Conservation (phyloP, 2,113 vertebrate species). For the Sinocyclocheilus maitianheensis region DNA sequence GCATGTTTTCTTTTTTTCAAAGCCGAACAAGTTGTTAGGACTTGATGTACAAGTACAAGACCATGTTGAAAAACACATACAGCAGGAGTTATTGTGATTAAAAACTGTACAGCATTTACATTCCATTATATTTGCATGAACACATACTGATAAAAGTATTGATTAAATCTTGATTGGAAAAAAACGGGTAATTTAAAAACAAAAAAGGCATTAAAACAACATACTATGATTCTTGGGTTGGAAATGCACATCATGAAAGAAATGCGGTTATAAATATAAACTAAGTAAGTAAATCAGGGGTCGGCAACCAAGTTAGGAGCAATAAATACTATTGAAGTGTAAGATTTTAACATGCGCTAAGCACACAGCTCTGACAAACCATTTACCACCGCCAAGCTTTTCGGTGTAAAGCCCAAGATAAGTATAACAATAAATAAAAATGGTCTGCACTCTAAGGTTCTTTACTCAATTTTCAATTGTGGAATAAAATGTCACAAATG, state of each 20-base stretch:
- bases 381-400: neutral
- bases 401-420: neutral
- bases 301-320: neutral
- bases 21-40: neutral
- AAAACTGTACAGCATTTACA: conserved; percentile 36
- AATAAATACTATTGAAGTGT: neutral
- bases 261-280: neutral
- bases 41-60: conserved; percentile 30
- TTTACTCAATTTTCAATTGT: neutral
- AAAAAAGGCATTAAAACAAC: too few species aligned
- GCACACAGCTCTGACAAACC: neutral
- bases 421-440: neutral
- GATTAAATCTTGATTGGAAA: conserved; percentile 1
- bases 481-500: neutral
- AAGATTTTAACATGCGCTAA: neutral
- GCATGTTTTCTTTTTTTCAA: neutral
- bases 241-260: neutral
- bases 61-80: conserved; percentile 38
- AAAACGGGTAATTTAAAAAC: too few species aligned
- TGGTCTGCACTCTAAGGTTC: too few species aligned
- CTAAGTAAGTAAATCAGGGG: neutral
- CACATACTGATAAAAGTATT: neutral
- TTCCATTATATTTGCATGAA: conserved; percentile 28
- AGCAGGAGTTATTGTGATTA: neutral
- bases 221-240: neutral